Evolutionary conservation across 2,113 vertebrate species (phyloP), one percentile per base, ranked within the genome.

Genomic region (Genyomyrus donnyi): DNA sequence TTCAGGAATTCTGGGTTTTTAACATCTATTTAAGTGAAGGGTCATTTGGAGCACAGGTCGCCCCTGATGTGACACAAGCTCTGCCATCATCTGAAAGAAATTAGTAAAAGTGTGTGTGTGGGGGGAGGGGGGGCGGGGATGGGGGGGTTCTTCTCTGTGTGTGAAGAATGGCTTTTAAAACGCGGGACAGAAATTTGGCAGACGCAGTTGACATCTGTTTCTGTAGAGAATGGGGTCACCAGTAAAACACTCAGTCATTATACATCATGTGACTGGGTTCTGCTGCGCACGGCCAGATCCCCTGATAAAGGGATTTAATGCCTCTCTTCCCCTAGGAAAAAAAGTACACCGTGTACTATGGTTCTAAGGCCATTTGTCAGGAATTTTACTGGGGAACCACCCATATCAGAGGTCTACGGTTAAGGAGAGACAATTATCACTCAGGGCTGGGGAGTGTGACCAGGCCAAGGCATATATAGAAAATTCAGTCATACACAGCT

Each of bases 171-270:
- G 84, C 93, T 97, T 94, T 95, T 94, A 95, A 95, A 95, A 92
- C 77, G 92, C 77, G 93, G 93, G 93, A 92, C 93, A 93, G 93
- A 90, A 93, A 96, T 95, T 95, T 96, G 96, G 95, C 96, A 95
- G 93, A 90, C 92, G 1, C 92, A 91, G 90, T 92, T 94, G 93
- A 96, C 95, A 96, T 96, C 96, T 96, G 95, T 95, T 96, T 96
- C 95, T 95, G 94, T 90, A 93, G 89, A 94, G 92, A 93, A 93
- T 89, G 95, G 94, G 95, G 94, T 96, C 95, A 96, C 93, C 93
- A 94, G 93, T 35, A 90, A 95, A 92, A 94, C 94, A 94, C 93
- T 96, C 90, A 92, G 92, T 93, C 90, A 93, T 95, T 94, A 92
- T 92, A 0, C 89, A 93, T 93, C 94, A 96, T 92, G 94, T 95